These are phyloP conservation scores for Drosophila subpulchrella DNA, from an alignment of 1,140 invertebrate species.

Conservation along the genomic window DNA sequence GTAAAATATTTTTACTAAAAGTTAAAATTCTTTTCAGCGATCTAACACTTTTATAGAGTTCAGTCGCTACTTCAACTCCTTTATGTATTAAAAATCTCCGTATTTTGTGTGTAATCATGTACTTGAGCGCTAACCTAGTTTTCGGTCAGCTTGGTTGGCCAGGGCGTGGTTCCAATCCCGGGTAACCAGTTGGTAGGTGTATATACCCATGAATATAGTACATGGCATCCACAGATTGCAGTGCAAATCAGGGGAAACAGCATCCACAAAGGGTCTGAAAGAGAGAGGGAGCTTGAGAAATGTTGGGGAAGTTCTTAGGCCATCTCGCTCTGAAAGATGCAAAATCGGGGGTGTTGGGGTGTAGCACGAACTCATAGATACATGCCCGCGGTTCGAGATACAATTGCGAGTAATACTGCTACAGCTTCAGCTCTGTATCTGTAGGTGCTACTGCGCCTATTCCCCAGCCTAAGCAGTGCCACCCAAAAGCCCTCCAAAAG, in stretches of 20 bases:
- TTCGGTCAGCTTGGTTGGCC: constrained; percentile 64
- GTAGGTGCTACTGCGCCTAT: constrained; percentile 36
- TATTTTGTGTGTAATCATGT: constrained; percentile 11
- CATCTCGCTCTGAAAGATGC: constrained; percentile 18
- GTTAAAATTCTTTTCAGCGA: no score
- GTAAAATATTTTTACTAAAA: no score
- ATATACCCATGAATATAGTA: constrained; percentile 31
- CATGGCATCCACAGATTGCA: constrained; percentile 28
- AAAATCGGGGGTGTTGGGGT: not conserved
- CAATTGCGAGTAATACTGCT: constrained; percentile 28
- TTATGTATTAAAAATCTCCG: not conserved
- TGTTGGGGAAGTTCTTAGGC: constrained; percentile 28
- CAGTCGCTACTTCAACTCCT: not conserved
- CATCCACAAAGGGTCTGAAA: constrained; percentile 66
- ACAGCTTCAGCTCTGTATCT: constrained; percentile 26
- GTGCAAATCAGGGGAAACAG: constrained; percentile 31
- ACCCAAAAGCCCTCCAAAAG: not conserved
- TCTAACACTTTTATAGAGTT: no score
- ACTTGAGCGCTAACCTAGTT: constrained; percentile 63
- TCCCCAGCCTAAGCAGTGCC: not conserved
- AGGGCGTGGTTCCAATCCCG: constrained; percentile 81
- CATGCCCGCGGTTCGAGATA: constrained; percentile 28
- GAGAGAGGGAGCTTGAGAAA: constrained; percentile 7
- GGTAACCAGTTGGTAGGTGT: constrained; percentile 60
- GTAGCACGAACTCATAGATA: constrained; percentile 12